phyloP scores from a whole-genome alignment of 2,888 invertebrate species.

The Xiphydria camelus region DNA sequence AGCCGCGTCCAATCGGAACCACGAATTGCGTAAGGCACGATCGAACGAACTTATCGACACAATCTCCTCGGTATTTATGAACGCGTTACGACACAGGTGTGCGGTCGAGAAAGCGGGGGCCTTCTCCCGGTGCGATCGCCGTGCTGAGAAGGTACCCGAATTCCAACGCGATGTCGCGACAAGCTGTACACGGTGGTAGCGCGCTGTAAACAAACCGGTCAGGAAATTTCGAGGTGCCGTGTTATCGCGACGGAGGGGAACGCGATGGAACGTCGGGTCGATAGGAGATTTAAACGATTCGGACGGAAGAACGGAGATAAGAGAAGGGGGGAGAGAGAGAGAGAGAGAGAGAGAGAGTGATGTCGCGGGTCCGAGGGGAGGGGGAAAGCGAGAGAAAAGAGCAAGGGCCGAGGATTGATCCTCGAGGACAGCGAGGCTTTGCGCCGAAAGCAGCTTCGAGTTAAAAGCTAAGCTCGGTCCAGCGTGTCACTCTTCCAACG shows the following conservation, averaged over 20 bases:
- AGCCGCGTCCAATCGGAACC: too few species aligned
- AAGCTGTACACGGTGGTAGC: slow-evolving; percentile 1
- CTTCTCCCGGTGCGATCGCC: too few species aligned
- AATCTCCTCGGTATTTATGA: too few species aligned
- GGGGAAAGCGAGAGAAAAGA: slow-evolving; percentile 6
- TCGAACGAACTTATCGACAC: too few species aligned
- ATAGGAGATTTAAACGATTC: slow-evolving; percentile 3
- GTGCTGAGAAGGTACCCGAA: too few species aligned
- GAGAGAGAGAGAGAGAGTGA: slow-evolving; percentile 1
- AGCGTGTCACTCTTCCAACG: slow-evolving; percentile 30
- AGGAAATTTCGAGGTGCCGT: not conserved
- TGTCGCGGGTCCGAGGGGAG: not conserved
- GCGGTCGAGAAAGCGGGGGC: too few species aligned
- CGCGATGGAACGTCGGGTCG: not conserved
- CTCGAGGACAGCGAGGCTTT: slow-evolving; percentile 31
- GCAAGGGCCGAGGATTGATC: slow-evolving; percentile 30
- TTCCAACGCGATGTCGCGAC: not conserved
- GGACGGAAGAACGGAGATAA: not conserved
- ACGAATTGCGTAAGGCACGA: too few species aligned
- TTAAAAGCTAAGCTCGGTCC: slow-evolving; percentile 41
- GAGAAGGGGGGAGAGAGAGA: not conserved
- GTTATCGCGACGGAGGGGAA: not conserved
- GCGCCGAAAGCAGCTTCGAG: slow-evolving; percentile 38
- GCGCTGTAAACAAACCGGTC: not conserved
- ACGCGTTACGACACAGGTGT: too few species aligned